Percentiles rank a stretch among this genome's conserved stretches.
These are phyloP conservation scores for Oncorhynchus gorbuscha DNA, from an alignment of 2,113 vertebrate species.

Conservation along the genomic window DNA sequence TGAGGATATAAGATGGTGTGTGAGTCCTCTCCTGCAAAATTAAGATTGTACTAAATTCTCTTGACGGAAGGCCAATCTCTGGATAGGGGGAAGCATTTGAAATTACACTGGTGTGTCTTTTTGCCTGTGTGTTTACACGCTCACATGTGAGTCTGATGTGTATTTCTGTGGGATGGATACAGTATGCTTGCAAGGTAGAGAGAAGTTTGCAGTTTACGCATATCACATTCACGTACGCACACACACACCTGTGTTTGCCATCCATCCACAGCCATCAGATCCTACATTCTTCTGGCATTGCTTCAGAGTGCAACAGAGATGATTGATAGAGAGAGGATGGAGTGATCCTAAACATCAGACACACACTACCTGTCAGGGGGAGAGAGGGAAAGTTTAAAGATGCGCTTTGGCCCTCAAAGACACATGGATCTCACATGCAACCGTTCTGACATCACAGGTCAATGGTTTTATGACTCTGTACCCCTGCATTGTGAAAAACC, in stretches of 20 bases:
- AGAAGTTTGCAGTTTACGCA: too few species aligned
- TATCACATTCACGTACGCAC: neutral
- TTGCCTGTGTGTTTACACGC: slow-evolving; percentile 15
- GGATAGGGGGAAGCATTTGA: slow-evolving; percentile 26
- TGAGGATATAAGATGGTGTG: slow-evolving; percentile 31
- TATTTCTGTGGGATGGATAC: neutral
- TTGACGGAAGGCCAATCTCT: slow-evolving; percentile 10
- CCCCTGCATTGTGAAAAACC: neutral
- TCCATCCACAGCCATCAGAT: slow-evolving; percentile 6
- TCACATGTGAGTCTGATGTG: neutral
- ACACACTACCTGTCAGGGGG: slow-evolving; percentile 16
- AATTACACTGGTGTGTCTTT: slow-evolving; percentile 18
- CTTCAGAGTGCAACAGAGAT: slow-evolving; percentile 23
- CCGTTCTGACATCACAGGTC: neutral
- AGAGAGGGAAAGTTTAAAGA: neutral
- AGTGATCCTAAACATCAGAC: slow-evolving; percentile 14
- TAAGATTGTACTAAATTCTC: neutral
- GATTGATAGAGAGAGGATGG: slow-evolving; percentile 11
- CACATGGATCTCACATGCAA: too few species aligned
- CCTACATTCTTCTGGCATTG: slow-evolving; percentile 25
- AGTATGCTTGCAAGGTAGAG: neutral
- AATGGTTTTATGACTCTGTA: neutral
- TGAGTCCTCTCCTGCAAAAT: neutral
- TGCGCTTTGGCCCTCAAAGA: neutral
- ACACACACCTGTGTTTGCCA: neutral